A percentile compares a stretch with the other conserved stretches of the same genome.
These are phyloP conservation scores for Columba livia DNA, from an alignment of 2,113 vertebrate species.

Conservation along the genomic window DNA sequence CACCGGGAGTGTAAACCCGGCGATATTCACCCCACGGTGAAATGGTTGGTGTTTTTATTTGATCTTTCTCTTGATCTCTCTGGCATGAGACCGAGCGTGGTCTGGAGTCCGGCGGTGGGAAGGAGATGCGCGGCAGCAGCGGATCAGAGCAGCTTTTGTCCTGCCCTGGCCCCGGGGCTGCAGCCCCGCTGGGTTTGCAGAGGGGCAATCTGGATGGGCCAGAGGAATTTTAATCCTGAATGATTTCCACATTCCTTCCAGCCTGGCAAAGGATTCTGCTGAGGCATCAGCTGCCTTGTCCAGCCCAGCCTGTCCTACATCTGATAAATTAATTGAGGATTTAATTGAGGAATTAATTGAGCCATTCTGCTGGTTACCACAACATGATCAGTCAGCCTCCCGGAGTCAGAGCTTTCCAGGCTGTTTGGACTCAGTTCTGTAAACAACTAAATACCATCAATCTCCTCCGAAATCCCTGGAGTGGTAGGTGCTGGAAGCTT, in stretches of 20 bases:
- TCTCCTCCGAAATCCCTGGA: not conserved
- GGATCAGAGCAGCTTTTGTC: slow-evolving; percentile 18
- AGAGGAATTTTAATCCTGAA: slow-evolving; percentile 61
- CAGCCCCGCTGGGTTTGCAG: not conserved
- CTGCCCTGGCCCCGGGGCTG: not conserved
- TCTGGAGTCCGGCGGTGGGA: not conserved
- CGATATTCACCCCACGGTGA: not conserved
- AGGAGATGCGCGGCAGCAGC: not conserved
- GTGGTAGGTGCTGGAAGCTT: not conserved
- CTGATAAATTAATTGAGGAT: slow-evolving; percentile 58
- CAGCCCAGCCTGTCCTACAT: slow-evolving; percentile 38
- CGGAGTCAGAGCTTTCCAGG: not conserved
- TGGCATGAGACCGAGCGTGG: not conserved
- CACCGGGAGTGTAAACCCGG: not conserved
- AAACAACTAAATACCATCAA: not conserved
- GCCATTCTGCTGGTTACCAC: slow-evolving; percentile 36
- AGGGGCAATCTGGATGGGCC: slow-evolving; percentile 9
- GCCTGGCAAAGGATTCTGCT: slow-evolving; percentile 51
- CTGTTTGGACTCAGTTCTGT: not conserved
- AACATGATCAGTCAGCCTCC: not conserved
- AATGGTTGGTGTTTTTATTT: not conserved
- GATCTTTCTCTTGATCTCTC: not conserved
- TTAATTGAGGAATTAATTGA: slow-evolving; percentile 52
- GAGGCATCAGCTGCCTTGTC: slow-evolving; percentile 53
- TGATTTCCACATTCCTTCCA: slow-evolving; percentile 55